phyloP scores from a whole-genome alignment of 2,797 vertebrate species.

The Astyanax mexicanus region DNA sequence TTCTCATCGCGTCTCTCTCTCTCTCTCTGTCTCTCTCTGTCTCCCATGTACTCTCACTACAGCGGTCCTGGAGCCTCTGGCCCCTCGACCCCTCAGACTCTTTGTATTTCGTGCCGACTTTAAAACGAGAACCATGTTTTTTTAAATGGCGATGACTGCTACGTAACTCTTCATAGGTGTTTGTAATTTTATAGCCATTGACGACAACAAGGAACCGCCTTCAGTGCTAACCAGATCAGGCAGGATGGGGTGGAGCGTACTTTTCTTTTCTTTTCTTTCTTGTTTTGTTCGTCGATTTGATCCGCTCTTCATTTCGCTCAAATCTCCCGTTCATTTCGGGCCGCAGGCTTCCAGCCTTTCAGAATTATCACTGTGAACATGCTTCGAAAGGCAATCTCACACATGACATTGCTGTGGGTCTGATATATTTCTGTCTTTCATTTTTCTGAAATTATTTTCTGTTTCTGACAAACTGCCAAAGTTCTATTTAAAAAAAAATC shows the following conservation, averaged over 20 bases:
- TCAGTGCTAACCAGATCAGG: conserved; percentile 86
- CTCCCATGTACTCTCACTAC: conserved; percentile 72
- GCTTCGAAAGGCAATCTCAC: conserved; percentile 89
- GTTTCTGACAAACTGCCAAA: conserved; percentile 90
- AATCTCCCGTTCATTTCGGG: conserved; percentile 43
- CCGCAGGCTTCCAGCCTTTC: conserved; percentile 90
- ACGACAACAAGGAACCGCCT: conserved; percentile 84
- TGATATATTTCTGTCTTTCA: conserved; percentile 87
- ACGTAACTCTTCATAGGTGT: conserved; percentile 92
- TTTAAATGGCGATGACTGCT: conserved; percentile 90
- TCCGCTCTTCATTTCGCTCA: conserved; percentile 60
- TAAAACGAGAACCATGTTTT: conserved; percentile 83
- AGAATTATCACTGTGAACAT: conserved; percentile 99
- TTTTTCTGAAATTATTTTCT: conserved; percentile 83
- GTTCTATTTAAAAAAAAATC: conserved; percentile 73
- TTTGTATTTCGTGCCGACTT: conserved; percentile 79
- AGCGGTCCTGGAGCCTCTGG: conserved; percentile 68
- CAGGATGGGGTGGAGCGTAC: conserved; percentile 84
- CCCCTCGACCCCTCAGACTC: conserved; percentile 73
- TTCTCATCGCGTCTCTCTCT: conserved; percentile 70
- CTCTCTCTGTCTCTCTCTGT: conserved; percentile 62
- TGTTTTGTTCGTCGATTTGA: conserved; percentile 64
- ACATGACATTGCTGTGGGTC: conserved; percentile 84
- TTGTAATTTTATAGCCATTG: conserved; percentile 97
- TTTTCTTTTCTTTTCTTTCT: conserved; percentile 58